Conservation (phyloP, 2,797 vertebrate genomes). For the Cryptoprocta ferox region DNA sequence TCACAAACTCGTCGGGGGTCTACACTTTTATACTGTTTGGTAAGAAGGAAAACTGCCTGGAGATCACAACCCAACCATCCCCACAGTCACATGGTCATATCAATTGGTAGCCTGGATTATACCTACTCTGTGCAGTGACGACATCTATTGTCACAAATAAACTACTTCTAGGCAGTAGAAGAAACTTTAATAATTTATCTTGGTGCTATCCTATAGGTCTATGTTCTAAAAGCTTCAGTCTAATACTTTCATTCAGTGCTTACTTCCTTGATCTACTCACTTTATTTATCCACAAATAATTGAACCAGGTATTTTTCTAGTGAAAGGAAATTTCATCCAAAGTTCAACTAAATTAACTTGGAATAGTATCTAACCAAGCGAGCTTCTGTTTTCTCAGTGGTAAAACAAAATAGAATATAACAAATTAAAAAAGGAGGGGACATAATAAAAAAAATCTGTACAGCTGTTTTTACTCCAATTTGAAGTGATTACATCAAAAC, state of each 20-base stretch:
- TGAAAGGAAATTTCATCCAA: background rate
- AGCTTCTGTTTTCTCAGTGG: background rate
- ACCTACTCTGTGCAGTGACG: background rate
- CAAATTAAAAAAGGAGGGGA: background rate
- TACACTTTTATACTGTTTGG: background rate
- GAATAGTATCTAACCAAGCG: background rate
- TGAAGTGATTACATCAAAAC: background rate
- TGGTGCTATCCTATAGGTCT: background rate
- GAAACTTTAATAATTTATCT: background rate
- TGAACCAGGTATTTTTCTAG: background rate
- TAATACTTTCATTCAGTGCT: background rate
- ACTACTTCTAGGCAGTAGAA: background rate
- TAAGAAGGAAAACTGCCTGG: background rate
- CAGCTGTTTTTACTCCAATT: background rate
- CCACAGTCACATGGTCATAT: background rate
- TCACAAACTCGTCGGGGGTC: background rate
- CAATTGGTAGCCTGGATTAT: background rate
- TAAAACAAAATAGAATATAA: background rate
- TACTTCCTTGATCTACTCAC: background rate
- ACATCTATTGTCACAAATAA: background rate
- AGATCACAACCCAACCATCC: background rate
- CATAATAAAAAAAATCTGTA: background rate
- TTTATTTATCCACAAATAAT: background rate
- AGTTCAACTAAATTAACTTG: background rate
- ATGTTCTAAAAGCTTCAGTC: background rate